These are phyloP conservation scores for Pteria penguin DNA, from an alignment of 2,888 invertebrate species.

Conservation along the genomic window DNA sequence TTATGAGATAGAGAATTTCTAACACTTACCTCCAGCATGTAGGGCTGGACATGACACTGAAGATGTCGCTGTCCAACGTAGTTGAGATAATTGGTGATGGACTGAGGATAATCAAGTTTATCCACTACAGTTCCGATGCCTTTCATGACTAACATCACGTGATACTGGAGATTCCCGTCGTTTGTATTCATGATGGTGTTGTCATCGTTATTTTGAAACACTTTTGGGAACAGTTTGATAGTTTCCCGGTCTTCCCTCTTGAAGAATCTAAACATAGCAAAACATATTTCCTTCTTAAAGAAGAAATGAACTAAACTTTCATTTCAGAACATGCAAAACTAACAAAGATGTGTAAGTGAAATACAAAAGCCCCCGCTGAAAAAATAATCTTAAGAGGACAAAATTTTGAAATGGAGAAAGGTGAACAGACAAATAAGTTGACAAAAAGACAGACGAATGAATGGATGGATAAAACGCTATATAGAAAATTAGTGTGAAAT, in stretches of 20 bases:
- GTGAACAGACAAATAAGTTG: too few relatives aligned
- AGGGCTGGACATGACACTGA: neutral
- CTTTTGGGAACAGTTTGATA: neutral
- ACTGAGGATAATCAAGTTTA: slow-evolving; percentile 3
- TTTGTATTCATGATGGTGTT: slow-evolving; percentile 8
- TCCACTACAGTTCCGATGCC: slow-evolving; percentile 23
- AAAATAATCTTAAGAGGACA: too few relatives aligned
- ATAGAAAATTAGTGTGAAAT: too few relatives aligned
- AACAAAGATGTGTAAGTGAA: too few relatives aligned
- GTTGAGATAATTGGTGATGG: neutral
- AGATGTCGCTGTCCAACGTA: neutral
- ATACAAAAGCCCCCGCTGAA: too few relatives aligned
- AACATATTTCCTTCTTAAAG: too few relatives aligned
- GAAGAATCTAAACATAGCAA: neutral
- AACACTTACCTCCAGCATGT: neutral
- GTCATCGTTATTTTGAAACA: neutral
- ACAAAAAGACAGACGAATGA: too few relatives aligned
- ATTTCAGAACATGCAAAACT: too few relatives aligned
- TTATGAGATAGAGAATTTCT: too few relatives aligned
- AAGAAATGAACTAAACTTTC: too few relatives aligned
- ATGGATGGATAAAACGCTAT: too few relatives aligned
- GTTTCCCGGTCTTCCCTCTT: neutral
- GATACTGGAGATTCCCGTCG: slow-evolving; percentile 25
- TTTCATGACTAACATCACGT: slow-evolving; percentile 32
- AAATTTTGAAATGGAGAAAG: too few relatives aligned